Evolutionary conservation across 2,113 vertebrate genomes (phyloP).

Genomic region (Spea bombifrons): DNA sequence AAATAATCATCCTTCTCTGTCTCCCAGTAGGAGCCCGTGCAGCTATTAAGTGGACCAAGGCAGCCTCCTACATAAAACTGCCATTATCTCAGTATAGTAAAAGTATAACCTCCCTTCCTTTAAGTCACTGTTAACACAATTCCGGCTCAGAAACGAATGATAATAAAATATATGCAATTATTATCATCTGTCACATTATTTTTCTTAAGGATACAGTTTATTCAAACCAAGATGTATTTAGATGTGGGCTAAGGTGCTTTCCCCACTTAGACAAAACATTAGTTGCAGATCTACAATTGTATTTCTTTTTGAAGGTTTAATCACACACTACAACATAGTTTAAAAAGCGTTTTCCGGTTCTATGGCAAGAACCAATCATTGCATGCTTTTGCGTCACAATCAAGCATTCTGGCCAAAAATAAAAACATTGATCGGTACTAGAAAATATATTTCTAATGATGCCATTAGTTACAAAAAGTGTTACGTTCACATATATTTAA

Average conservation of each 20-base stretch:
- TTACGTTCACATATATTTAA: too few species aligned
- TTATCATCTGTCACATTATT: slow-evolving; percentile 29
- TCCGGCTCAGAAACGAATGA: slow-evolving; percentile 1
- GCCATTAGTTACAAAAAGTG: too few species aligned
- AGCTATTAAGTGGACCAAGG: neutral
- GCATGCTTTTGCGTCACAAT: too few species aligned
- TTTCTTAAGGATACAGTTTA: slow-evolving; percentile 3
- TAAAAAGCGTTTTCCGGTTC: too few species aligned
- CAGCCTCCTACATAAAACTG: neutral
- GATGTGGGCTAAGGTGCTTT: neutral
- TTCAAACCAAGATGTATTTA: neutral
- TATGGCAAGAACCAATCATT: too few species aligned
- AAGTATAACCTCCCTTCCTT: slow-evolving; percentile 16
- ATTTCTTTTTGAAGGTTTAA: too few species aligned
- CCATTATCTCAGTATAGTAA: slow-evolving; percentile 8
- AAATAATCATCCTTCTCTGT: neutral
- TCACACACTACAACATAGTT: too few species aligned
- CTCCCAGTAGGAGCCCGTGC: neutral
- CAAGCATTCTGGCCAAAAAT: too few species aligned
- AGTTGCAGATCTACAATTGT: too few species aligned
- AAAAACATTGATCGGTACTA: too few species aligned
- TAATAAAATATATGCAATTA: neutral
- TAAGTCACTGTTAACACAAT: neutral
- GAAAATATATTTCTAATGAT: too few species aligned
- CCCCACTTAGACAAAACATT: too few species aligned